Evolutionary conservation across 2,888 invertebrate species (phyloP).

Genomic region (Leptothorax acervorum): DNA sequence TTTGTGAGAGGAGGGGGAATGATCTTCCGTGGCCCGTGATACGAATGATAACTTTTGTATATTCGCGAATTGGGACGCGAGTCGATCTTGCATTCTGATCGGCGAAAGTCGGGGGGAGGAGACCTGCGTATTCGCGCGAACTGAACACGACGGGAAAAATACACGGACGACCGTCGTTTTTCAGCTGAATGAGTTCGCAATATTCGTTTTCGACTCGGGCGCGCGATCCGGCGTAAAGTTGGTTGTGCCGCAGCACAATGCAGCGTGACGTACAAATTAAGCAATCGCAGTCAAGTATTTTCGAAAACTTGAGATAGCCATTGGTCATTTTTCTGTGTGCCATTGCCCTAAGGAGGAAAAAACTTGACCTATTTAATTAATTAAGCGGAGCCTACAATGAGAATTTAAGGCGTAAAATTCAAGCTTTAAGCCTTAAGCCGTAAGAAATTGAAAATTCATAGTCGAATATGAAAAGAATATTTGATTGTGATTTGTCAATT

Average conservation of each 20-base stretch:
- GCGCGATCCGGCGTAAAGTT: not conserved
- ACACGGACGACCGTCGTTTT: not conserved
- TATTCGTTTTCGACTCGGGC: not conserved
- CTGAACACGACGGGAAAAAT: not conserved
- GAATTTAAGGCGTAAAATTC: no score
- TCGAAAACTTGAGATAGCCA: no score
- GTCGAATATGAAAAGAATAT: no score
- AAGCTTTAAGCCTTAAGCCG: no score
- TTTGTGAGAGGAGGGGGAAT: not conserved
- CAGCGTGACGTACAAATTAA: no score
- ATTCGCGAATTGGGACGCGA: not conserved
- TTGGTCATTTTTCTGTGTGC: no score
- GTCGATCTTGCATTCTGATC: not conserved
- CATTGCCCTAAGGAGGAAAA: no score
- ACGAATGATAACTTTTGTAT: not conserved
- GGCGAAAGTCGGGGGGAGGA: conserved; percentile 3
- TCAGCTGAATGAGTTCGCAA: not conserved
- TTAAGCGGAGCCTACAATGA: no score
- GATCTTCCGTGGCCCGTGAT: not conserved
- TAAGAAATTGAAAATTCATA: no score
- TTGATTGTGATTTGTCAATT: no score
- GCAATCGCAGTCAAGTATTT: no score
- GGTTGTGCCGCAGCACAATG: no score
- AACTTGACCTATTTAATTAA: not conserved
- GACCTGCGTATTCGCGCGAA: not conserved